Evolutionary conservation across 2,797 vertebrate species (phyloP), one percentile per base, ranked within the genome.

Genomic region (Buceros bicornis): DNA sequence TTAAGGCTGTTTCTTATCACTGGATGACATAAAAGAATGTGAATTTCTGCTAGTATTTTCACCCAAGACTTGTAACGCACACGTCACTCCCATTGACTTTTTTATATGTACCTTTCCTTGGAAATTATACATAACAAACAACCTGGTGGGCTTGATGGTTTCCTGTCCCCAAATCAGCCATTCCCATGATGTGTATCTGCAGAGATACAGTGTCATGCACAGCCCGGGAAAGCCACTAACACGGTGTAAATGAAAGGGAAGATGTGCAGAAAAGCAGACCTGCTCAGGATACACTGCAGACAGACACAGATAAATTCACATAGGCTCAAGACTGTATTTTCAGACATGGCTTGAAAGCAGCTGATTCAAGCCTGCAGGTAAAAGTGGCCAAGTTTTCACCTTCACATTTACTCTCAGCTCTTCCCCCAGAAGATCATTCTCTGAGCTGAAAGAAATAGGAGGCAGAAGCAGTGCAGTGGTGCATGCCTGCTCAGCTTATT

Each of bases 401-500:
- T 99, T 99, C 98, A 99, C 99, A 98, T 98, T 98, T 98, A 98
- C 97, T 98, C 98, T 97, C 97, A 97, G 98, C 98, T 98, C 98
- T 98, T 98, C 98, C 98, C 98, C 98, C 98, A 97, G 98, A 98
- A 99, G 99, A 99, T 98, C 98, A 97, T 97, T 98, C 97, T 98
- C 95, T 66, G 97, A 96, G 97, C 97, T 96, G 97, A 97, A 96
- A 97, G 97, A 98, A 98, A 98, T 97, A 97, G 97, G 98, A 98
- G 97, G 97, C 96, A 96, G 97, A 97, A 97, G 95, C 94, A 20
- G 98, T 98, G 98, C 98, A 98, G 97, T 79, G 97, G 98, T 98
- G 98, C 98, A 98, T 98, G 98, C 98, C 98, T 98, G 98, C 98
- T 98, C 98, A 98, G 98, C 99, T 99, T 99, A 99, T 99, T 99